Evolutionary conservation across 2,888 invertebrate species (phyloP), one percentile per base, ranked within the genome.

Genomic region (Toxonevra muliebris): DNA sequence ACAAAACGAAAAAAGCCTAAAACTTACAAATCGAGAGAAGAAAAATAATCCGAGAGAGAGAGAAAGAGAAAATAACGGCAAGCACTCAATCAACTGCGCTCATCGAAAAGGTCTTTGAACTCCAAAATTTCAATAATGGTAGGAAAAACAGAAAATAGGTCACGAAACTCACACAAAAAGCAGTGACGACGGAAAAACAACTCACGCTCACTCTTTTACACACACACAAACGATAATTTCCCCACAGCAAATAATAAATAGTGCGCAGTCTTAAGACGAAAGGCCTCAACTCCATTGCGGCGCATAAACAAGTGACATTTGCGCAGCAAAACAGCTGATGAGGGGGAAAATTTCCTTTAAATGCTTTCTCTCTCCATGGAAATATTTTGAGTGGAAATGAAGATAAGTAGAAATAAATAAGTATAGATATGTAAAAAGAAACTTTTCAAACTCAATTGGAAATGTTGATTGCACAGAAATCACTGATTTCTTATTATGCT

Each of bases 51-150:
- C n/a, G 3, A 30, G 30, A 30, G 30, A 30, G 30, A 30, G 30
- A 30, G 7, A 30, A 7, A 30, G 30, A 30, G 30, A 48, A 48
- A 48, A 48, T 7, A 15, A 13, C n/a, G n/a, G n/a, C 30, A 30
- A 30, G 30, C 2, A 30, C 30, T 30, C 30, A 30, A 30, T 30
- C 30, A n/a, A n/a, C n/a, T n/a, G n/a, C n/a, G n/a, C 42, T 42
- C 40, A n/a, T 55, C 41, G 12, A 62, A 63, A 64, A 82, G 81
- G 83, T 81, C 82, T 80, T 82, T 82, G 83, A 81, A 81, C 81
- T 81, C 77, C 68, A 69, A 70, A 53, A 70, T 30, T 30, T 71
- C 73, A 72, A 76, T 79, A 75, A 73, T 73, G 73, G 69, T 69
- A 73, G 74, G 30, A 30, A 30, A n/a, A 30, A 30, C 30, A 61